Evolutionary conservation across 1,140 invertebrate species (phyloP).

Genomic region (Chlorops oryzae): DNA sequence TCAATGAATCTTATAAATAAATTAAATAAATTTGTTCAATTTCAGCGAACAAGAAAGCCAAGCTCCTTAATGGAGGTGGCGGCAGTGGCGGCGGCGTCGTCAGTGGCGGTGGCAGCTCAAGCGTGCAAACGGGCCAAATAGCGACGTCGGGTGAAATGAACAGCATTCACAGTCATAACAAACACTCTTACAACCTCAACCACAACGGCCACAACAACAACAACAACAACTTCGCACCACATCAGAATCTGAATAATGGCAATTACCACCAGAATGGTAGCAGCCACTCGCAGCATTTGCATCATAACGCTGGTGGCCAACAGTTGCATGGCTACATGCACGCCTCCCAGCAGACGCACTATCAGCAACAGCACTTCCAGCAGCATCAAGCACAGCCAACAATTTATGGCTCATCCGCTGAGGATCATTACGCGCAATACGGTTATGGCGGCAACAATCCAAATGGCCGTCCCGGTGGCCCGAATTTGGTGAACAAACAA

Average conservation of each 20-base stretch:
- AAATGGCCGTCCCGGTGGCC: conserved; percentile 45
- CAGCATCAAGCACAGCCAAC: conserved; percentile 28
- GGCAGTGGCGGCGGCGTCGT: not conserved
- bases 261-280: conserved; percentile 7
- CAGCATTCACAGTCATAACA: conserved; percentile 2
- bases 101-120: conserved; percentile 6
- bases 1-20: too few species aligned
- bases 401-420: conserved; percentile 19
- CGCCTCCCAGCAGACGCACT: conserved; percentile 10
- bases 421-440: conserved; percentile 10
- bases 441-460: not conserved
- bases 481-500: conserved; percentile 72
- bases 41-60: conserved; percentile 49
- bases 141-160: conserved; percentile 5
- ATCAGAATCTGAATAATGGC: conserved; percentile 1
- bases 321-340: conserved; percentile 12
- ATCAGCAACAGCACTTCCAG: conserved; percentile 20
- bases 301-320: conserved; percentile 21
- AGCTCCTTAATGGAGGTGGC: conserved; percentile 37
- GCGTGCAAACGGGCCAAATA: conserved; percentile 4
- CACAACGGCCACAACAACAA: conserved; percentile 10
- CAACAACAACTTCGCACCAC: conserved; percentile 8
- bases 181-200: conserved; percentile 8
- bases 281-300: conserved; percentile 9
- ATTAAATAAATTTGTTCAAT: conserved; percentile 44